Evolutionary conservation across 1,140 invertebrate genomes (phyloP).

Genomic region (Neodiprion lecontei): DNA sequence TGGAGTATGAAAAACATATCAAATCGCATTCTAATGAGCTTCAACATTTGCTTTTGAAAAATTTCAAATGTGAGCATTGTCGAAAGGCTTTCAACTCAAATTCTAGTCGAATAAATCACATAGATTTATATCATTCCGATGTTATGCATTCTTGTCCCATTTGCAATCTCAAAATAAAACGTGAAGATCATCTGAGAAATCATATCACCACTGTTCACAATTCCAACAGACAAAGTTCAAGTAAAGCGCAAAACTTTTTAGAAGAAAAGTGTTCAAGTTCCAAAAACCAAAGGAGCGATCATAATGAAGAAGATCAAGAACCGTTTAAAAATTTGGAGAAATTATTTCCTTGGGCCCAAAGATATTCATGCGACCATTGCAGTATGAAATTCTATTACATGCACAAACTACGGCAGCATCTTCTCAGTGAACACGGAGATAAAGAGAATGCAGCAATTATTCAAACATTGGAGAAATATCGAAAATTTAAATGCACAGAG

Average conservation of each 20-base stretch:
- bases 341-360: slow-evolving; percentile 1
- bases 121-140: neutral
- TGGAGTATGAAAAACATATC: neutral
- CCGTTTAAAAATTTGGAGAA: neutral
- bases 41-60: neutral
- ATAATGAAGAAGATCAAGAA: neutral
- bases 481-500: slow-evolving; percentile 3
- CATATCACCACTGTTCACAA: neutral
- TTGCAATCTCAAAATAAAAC: neutral
- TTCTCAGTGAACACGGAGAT: neutral
- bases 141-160: neutral
- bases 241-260: neutral
- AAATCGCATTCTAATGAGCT: neutral
- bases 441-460: neutral
- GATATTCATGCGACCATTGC: neutral
- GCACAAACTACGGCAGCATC: slow-evolving; percentile 3
- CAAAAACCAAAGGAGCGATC: neutral
- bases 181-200: neutral
- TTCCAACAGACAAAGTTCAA: neutral
- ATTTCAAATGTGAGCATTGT: neutral
- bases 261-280: neutral
- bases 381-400: slow-evolving; percentile 8
- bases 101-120: neutral
- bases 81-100: neutral
- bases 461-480: neutral